Evolutionary conservation across 1,140 invertebrate genomes (phyloP), one percentile per base, ranked within the genome.

Genomic region (Orchesella cincta): DNA sequence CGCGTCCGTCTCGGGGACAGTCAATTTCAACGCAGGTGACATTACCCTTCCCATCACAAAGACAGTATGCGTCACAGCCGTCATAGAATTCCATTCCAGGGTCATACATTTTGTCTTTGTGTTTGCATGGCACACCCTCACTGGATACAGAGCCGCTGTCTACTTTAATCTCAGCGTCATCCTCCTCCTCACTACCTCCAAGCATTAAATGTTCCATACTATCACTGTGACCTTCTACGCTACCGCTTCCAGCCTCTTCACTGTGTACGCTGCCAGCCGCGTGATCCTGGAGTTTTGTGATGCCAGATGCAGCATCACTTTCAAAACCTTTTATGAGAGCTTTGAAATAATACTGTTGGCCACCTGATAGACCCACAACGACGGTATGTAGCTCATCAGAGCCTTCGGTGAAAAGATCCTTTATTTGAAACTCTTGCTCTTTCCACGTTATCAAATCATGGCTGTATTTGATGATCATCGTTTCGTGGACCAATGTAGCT

Each of bases 1-100:
- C 93, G 18, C 94, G 85, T 0, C 92, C 93, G 79, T 92, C 91
- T 0, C 90, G 91, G 0, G 93, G 93, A 83, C 94, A 96, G 76
- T 93, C 89, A 16, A 96, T 88, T 34, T 91, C 91, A 2, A 90
- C 88, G 83, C 94, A 96, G 74, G 92, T 90, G 0, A 91, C 88
- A 67, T 81, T 76, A 36, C 88, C 88, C 31, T 89, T 87, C 5
- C 88, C 85, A n/a, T 85, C 86, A 80, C 93, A 95, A 29, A 88
- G 86, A 82, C 93, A 95, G 20, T 91, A 88, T 0, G 90, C 88
- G 31, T 90, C 87, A 83, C 93, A 95, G 0, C 89, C 91, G 81
- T 94, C 92, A 83, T 94, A 85, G 78, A 89, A 88, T 75, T 92
- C 90, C 81, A 92, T 88, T 1, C 89, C 89, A 85, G 87, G 71